Evolutionary conservation across 2,888 invertebrate species (phyloP).

Genomic region (Alviniconcha strummeri): DNA sequence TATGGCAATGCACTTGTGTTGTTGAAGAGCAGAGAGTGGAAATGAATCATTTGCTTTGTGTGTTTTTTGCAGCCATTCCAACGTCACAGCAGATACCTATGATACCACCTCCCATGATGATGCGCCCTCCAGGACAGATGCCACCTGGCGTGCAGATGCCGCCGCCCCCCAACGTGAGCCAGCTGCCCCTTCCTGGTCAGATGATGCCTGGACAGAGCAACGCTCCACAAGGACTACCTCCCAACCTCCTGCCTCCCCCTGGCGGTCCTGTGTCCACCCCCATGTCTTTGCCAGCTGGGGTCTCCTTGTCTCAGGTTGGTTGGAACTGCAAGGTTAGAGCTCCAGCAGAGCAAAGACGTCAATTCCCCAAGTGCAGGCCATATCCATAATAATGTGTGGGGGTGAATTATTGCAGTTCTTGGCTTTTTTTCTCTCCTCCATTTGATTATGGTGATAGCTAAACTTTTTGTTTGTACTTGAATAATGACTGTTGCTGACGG

Average conservation of each 20-base stretch:
- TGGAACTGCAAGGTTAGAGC: too few relatives aligned
- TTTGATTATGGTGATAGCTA: too few relatives aligned
- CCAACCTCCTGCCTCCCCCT: slow-evolving; percentile 16
- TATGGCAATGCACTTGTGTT: too few relatives aligned
- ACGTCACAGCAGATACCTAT: slow-evolving; percentile 47
- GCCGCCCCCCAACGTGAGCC: slow-evolving; percentile 10
- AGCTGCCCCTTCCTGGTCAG: slow-evolving; percentile 31
- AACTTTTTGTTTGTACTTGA: too few relatives aligned
- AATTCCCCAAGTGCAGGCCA: too few relatives aligned
- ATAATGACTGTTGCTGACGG: too few relatives aligned
- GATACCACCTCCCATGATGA: slow-evolving; percentile 57
- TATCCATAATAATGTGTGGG: too few relatives aligned
- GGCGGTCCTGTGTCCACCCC: slow-evolving; percentile 14
- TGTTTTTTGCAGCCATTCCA: slow-evolving; percentile 29
- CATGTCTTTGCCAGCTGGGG: slow-evolving; percentile 18
- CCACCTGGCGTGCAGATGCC: slow-evolving; percentile 39
- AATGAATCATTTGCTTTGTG: too few relatives aligned
- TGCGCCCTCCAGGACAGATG: slow-evolving; percentile 52
- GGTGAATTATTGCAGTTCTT: too few relatives aligned
- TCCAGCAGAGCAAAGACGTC: too few relatives aligned
- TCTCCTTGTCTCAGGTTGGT: slow-evolving; percentile 17
- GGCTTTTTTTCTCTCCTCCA: too few relatives aligned
- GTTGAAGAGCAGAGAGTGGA: too few relatives aligned
- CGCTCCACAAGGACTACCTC: not conserved
- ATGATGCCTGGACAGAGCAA: slow-evolving; percentile 13